Percentiles rank a stretch among this genome's conserved stretches.
Conservation (phyloP, 2,113 vertebrate genomes). For the Tachycineta bicolor region DNA sequence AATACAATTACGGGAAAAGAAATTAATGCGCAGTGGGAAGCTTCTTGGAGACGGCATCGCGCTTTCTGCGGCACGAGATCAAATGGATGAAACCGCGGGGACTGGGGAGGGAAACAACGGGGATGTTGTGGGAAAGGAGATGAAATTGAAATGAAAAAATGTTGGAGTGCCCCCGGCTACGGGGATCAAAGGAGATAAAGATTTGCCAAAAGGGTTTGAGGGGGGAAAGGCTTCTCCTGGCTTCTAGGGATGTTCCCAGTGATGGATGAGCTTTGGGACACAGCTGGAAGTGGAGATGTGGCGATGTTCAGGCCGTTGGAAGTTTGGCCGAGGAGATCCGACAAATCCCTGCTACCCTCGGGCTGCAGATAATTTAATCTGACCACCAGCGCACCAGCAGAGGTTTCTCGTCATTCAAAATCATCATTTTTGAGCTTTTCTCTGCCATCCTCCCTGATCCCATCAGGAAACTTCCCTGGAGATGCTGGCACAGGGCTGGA, state of each 20-base stretch:
- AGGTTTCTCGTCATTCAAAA: background rate
- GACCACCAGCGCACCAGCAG: rapidly evolving
- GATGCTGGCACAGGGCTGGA: background rate
- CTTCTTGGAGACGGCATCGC: conserved; percentile 11
- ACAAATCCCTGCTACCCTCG: background rate
- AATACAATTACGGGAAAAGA: conserved; percentile 51
- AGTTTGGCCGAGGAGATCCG: background rate
- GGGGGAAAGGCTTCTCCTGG: background rate
- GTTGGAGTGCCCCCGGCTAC: rapidly evolving
- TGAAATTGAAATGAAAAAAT: background rate
- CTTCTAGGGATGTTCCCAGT: background rate
- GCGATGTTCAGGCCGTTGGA: background rate
- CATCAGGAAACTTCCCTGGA: background rate
- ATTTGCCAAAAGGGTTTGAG: background rate
- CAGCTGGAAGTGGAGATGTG: background rate
- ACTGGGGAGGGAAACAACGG: background rate
- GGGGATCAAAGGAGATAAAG: background rate
- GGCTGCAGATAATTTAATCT: background rate
- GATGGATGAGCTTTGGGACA: background rate
- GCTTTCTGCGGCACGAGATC: background rate
- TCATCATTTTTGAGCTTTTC: background rate
- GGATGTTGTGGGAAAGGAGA: background rate
- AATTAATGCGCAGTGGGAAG: conserved; percentile 46
- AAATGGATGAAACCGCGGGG: background rate
- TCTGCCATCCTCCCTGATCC: background rate